Conservation (phyloP, 2,797 vertebrate species). For the Schizopygopsis malacanthus region DNA sequence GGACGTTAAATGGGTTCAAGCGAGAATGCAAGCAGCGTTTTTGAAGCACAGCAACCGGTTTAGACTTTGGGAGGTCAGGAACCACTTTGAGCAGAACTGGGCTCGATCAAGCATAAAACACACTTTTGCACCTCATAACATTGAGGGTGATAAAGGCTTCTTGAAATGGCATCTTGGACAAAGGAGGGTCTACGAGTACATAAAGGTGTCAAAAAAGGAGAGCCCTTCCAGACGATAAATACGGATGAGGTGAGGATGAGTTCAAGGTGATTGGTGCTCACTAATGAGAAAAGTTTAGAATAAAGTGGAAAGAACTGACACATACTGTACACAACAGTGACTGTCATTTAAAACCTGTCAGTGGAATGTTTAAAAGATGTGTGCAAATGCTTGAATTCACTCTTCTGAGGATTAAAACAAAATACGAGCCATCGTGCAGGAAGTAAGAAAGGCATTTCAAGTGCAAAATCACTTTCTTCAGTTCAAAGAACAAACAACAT, state of each 20-base stretch:
- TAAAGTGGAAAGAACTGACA: neutral
- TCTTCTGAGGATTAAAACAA: neutral
- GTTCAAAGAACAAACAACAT: conserved; percentile 22
- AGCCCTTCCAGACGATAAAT: conserved; percentile 2
- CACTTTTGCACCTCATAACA: conserved; percentile 32
- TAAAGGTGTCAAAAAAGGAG: conserved; percentile 27
- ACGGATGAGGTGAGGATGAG: neutral
- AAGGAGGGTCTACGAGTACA: conserved; percentile 7
- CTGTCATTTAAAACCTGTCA: neutral
- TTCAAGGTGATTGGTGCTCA: conserved; percentile 38
- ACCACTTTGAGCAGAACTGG: conserved; percentile 1
- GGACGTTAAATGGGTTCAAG: neutral
- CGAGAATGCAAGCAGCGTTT: conserved; percentile 5
- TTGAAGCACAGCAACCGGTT: conserved; percentile 28
- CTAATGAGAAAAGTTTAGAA: conserved; percentile 19
- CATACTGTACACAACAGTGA: neutral
- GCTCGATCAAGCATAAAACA: conserved; percentile 22
- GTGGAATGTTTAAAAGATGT: neutral
- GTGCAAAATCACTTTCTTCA: conserved; percentile 3
- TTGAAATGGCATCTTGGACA: conserved; percentile 31
- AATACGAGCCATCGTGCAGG: neutral
- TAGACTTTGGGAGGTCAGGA: conserved; percentile 25
- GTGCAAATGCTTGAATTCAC: neutral
- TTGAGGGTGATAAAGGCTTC: conserved; percentile 28
- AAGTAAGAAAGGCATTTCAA: neutral